phyloP scores from a whole-genome alignment of 2,113 vertebrate species.

The Neogale vison region DNA sequence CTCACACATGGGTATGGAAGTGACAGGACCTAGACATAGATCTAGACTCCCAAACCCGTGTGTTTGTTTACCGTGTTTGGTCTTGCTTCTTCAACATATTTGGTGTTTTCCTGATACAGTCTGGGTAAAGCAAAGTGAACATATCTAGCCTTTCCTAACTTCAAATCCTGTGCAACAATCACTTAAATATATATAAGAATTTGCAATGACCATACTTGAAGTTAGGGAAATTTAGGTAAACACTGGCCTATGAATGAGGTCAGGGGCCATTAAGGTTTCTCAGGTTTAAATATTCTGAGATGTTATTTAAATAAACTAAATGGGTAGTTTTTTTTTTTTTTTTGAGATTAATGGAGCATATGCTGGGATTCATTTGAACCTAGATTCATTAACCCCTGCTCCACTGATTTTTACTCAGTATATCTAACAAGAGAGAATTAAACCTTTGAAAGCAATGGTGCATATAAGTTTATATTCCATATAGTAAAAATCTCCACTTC shows the following conservation, averaged over 20 bases:
- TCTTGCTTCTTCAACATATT: not conserved
- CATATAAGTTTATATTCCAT: not conserved
- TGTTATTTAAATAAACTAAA: constrained; percentile 68
- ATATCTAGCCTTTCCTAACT: not conserved
- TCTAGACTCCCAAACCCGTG: not conserved
- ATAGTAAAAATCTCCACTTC: not conserved
- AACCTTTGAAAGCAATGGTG: constrained; percentile 38
- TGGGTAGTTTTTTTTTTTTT: not conserved
- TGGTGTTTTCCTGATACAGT: not conserved
- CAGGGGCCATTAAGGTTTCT: not conserved
- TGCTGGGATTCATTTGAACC: constrained; percentile 29
- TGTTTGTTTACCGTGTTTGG: not conserved
- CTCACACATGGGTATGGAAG: not conserved
- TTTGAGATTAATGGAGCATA: constrained; percentile 59
- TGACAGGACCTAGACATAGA: not conserved
- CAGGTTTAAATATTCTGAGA: constrained; percentile 44
- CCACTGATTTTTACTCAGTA: constrained; percentile 50
- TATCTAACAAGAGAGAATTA: constrained; percentile 51
- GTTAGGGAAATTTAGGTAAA: constrained; percentile 18
- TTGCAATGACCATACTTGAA: not conserved
- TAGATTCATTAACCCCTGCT: constrained; percentile 58
- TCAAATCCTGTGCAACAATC: not conserved
- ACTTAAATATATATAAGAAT: not conserved
- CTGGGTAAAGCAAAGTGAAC: not conserved
- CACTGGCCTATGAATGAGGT: not conserved